A percentile compares a stretch with the other conserved stretches of the same genome.
Conservation (phyloP, 1,140 invertebrate species). For the Zelostemma sp. region DNA sequence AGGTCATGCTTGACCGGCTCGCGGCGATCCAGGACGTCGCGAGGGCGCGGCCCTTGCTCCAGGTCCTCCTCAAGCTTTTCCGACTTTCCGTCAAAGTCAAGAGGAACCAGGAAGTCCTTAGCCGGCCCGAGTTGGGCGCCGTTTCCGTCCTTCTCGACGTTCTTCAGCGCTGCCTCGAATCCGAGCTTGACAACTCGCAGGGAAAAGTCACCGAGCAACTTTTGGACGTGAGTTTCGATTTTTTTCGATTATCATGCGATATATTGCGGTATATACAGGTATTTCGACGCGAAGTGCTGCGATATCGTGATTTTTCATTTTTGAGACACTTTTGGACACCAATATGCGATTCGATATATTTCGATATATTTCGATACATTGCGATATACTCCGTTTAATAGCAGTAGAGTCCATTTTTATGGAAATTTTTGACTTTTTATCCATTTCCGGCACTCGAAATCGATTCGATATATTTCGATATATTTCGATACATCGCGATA, state of each 20-base stretch:
- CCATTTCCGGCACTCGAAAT: too few species aligned
- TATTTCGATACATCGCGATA: too few species aligned
- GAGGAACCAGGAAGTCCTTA: constrained; percentile 78
- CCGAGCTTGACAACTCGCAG: constrained; percentile 75
- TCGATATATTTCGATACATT: too few species aligned
- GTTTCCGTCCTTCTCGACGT: constrained; percentile 79
- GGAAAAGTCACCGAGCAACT: constrained; percentile 86
- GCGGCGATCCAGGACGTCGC: constrained; percentile 78
- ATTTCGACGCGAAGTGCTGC: too few species aligned
- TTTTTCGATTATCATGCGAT: too few species aligned
- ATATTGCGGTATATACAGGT: too few species aligned
- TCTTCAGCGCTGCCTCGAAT: constrained; percentile 76
- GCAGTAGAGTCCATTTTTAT: too few species aligned
- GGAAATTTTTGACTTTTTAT: too few species aligned
- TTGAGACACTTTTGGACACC: not conserved
- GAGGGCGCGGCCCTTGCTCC: constrained; percentile 82
- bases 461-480: too few species aligned
- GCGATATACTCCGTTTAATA: too few species aligned
- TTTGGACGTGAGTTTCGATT: constrained; percentile 73
- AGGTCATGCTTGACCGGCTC: constrained; percentile 73
- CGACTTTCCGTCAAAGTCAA: constrained; percentile 85
- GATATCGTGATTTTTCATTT: not conserved
- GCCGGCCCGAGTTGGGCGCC: constrained; percentile 77
- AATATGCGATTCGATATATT: not conserved
- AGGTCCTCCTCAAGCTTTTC: constrained; percentile 88